Conservation (phyloP, 2,797 vertebrate species). For the Coluber constrictor region DNA sequence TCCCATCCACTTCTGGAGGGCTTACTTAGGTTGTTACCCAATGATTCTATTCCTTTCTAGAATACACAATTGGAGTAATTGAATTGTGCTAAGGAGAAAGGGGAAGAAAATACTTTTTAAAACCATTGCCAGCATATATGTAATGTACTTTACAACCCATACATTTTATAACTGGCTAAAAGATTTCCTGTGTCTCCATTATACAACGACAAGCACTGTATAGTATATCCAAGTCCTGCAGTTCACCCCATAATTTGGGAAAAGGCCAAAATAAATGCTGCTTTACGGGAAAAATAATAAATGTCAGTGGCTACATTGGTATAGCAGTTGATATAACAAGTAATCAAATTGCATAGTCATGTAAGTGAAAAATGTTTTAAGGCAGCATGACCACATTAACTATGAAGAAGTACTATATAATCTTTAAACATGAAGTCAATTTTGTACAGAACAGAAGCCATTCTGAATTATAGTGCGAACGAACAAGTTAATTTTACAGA, state of each 20-base stretch:
- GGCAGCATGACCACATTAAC: neutral
- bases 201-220: neutral
- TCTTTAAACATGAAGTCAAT: neutral
- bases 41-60: neutral
- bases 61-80: neutral
- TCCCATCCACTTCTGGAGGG: neutral
- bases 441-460: neutral
- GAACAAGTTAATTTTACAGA: neutral
- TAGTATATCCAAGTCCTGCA: neutral
- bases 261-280: neutral
- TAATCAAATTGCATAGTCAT: neutral
- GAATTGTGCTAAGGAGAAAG: neutral
- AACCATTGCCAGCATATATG: neutral
- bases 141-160: neutral
- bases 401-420: neutral
- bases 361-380: neutral
- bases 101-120: neutral
- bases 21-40: neutral
- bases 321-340: neutral
- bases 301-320: neutral
- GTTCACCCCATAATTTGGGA: conserved; percentile 1
- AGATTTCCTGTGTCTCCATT: neutral
- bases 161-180: neutral
- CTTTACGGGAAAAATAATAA: neutral
- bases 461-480: neutral